phyloP scores from a whole-genome alignment of 2,888 invertebrate species.

The Chouioia cunea region DNA sequence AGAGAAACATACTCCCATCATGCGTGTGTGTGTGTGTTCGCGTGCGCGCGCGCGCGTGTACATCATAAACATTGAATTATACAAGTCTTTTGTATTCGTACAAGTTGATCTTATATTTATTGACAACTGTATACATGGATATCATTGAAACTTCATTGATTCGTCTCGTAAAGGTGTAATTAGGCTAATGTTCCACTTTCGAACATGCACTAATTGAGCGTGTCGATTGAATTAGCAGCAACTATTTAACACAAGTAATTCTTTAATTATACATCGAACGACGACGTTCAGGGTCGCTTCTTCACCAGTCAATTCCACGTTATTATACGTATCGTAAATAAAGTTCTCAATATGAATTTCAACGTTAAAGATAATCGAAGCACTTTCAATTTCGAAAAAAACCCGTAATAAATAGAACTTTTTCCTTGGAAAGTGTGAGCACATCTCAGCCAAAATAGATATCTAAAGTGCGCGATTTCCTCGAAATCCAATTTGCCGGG shows the following conservation, averaged over 20 bases:
- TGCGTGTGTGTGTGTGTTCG: no score
- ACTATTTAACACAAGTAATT: slow-evolving; percentile 3
- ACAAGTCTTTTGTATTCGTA: slow-evolving; percentile 16
- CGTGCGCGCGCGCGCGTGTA: slow-evolving; percentile 6
- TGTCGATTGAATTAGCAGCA: slow-evolving; percentile 26
- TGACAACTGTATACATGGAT: background rate
- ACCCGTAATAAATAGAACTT: background rate
- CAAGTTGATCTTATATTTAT: slow-evolving; percentile 7
- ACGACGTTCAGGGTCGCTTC: no score
- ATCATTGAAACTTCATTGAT: slow-evolving; percentile 15
- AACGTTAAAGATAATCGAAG: no score
- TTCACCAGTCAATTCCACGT: no score
- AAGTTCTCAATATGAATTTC: no score
- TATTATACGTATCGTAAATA: no score
- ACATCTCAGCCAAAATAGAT: no score
- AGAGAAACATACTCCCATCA: slow-evolving; percentile 29
- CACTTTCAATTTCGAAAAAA: background rate
- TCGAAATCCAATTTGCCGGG: slow-evolving; percentile 22
- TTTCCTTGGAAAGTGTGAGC: no score
- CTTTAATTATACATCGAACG: no score
- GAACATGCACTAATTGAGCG: slow-evolving; percentile 21
- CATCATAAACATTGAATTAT: slow-evolving; percentile 37
- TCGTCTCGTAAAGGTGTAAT: slow-evolving; percentile 1
- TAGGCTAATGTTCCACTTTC: slow-evolving; percentile 21
- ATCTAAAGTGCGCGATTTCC: background rate